These are phyloP conservation scores for Mastigias papua DNA, from an alignment of 30 jellyfish, hydroid and myxozoan genomes.

Conservation along the genomic window DNA sequence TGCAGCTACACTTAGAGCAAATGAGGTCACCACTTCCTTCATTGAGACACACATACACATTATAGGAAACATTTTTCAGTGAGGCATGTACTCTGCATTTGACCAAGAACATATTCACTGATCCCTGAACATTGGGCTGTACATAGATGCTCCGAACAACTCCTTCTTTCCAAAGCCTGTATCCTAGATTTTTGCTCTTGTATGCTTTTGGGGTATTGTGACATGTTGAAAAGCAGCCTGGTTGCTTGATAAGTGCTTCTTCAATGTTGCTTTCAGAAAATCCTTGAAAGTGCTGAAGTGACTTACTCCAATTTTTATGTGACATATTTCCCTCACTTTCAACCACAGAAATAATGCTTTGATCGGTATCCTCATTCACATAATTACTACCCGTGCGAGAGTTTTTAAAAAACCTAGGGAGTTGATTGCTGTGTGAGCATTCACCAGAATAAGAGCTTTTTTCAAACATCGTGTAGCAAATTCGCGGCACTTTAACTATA, in stretches of 20 bases:
- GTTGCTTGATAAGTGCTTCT: constrained; percentile 14
- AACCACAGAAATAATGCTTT: neutral
- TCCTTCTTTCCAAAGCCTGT: constrained; percentile 55
- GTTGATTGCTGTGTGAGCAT: constrained; percentile 8
- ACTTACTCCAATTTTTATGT: neutral
- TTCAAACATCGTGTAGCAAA: neutral
- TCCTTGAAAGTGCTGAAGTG: constrained; percentile 6
- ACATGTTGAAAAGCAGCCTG: neutral
- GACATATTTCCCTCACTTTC: neutral
- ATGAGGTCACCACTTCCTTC: constrained; percentile 28
- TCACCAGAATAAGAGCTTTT: neutral
- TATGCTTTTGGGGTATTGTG: constrained; percentile 19
- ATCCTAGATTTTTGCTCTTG: constrained; percentile 34
- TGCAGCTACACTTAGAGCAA: constrained; percentile 9
- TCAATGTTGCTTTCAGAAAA: neutral
- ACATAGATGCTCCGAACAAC: constrained; percentile 14
- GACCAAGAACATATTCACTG: neutral
- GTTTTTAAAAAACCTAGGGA: constrained; percentile 16
- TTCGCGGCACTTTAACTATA: neutral
- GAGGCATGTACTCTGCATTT: constrained; percentile 61
- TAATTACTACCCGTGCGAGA: constrained; percentile 13
- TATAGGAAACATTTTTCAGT: neutral
- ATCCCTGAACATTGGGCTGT: neutral
- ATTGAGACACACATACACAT: constrained; percentile 24
- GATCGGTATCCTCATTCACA: neutral